phyloP scores from a whole-genome alignment of 2,888 invertebrate species.

The Esperia sulphurella region DNA sequence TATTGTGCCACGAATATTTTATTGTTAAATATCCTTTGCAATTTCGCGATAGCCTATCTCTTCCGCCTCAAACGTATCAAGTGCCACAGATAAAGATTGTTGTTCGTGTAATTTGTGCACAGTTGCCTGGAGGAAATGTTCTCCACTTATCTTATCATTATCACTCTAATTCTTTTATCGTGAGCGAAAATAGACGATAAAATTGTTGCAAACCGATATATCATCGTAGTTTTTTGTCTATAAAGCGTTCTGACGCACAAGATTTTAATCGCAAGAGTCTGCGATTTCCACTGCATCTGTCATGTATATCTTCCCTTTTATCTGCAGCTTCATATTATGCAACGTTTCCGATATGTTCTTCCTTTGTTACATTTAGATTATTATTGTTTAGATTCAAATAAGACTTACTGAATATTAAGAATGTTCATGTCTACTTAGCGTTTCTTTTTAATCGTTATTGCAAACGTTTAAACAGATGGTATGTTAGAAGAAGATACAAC shows the following conservation, averaged over 20 bases:
- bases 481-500: not conserved
- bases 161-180: slow-evolving; percentile 32
- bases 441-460: too few relatives aligned
- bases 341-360: not conserved
- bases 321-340: not conserved
- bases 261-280: not conserved
- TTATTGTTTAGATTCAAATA: not conserved
- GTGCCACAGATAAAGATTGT: slow-evolving; percentile 28
- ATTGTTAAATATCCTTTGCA: slow-evolving; percentile 2
- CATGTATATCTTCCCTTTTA: not conserved
- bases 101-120: slow-evolving; percentile 32
- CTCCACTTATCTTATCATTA: slow-evolving; percentile 44
- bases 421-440: too few relatives aligned
- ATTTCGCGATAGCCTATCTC: slow-evolving; percentile 9
- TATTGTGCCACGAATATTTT: not conserved
- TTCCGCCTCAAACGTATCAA: slow-evolving; percentile 28
- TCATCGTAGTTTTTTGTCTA: slow-evolving; percentile 25
- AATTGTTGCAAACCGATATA: slow-evolving; percentile 43
- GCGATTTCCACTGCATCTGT: not conserved
- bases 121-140: slow-evolving; percentile 61
- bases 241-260: not conserved
- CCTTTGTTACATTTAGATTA: too few relatives aligned
- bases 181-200: slow-evolving; percentile 42
- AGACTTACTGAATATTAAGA: too few relatives aligned
- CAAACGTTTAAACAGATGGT: not conserved